Evolutionary conservation across 2,797 vertebrate genomes (phyloP), one percentile per base, ranked within the genome.

Genomic region (Acrossocheilus wenchowensis): DNA sequence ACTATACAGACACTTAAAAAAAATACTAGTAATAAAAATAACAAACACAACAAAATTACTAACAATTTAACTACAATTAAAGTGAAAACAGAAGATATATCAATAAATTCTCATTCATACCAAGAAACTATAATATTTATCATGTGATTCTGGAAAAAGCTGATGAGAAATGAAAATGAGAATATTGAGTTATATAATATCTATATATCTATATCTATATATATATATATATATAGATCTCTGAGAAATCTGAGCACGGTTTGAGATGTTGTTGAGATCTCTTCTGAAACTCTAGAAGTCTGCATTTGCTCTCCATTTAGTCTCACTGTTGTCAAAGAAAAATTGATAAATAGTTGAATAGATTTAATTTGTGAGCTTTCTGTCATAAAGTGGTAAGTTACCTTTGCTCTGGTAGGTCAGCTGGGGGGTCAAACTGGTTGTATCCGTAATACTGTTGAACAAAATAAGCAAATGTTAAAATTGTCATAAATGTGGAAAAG

Each of bases 391-490:
- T 0, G 23, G 19, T 83, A 0, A 36, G 5, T 83, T 88, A 90
- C 90, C 90, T 83, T 75, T 77, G 85, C 52, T 83, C 64, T 41
- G 83, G 52, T 68, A 39, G 17, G n/a, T 89, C 89, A 52, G 72
- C 73, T 72, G 79, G 2, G 73, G 87, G 84, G 14, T 89, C 85
- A 68, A 73, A 88, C 57, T 87, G 85, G 83, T 88, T 87, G 57
- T 80, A 89, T 43, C 87, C 82, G 39, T 82, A 81, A 66, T 75
- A 84, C 90, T 90, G 90, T 88, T 15, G 19, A 83, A 66, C 83
- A 52, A 43, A 14, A 39, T 85, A 69, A 87, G 6, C 15, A 6
- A 10, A 23, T 36, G 10, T 90, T 75, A 82, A 66, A 19, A 60
- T 5, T 39, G 15, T 19, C 23, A 52, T 4, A 26, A 4, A 81